Evolutionary conservation across 2,888 invertebrate genomes (phyloP), one percentile per base, ranked within the genome.

Genomic region (Agrypnus murinus): DNA sequence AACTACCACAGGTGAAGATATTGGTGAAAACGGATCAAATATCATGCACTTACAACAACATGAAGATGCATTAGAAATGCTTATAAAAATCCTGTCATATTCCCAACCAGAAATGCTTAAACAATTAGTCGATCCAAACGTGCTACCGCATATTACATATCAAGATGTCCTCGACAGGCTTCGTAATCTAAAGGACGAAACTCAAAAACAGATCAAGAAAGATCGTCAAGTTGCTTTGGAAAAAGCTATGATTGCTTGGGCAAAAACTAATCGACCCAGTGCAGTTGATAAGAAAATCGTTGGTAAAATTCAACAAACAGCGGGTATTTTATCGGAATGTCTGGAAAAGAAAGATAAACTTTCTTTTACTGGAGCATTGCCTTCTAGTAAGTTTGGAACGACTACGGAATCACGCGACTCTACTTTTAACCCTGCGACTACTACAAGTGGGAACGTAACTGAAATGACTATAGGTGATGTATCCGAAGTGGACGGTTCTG

Each of bases 221-320:
- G 43, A 48, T 34, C 32, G 40, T 8, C 38, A 57, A 32, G 36
- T 15, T 12, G 7, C 36, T 36, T 62, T 83, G 46, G 81, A 81
- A 68, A 63, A 79, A 17, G 72, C 77, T 12, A 74, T 83, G 74
- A 72, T 78, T 5, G 77, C 79, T 6, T 83, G 83, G 83, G 81
- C 81, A 0, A 69, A 69, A 43, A 71, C 69, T 31, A 80, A 79
- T 59, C 78, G 79, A 8, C 81, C 81, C 1, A 78, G 81, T 1
- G 70, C 78, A 19, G 77, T 82, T 0, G 75, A 81, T 64, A 75
- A 78, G 8, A 67, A 73, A 14, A 59, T 81, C 5, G 57, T 78
- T n/a, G 72, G 77, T 8, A 80, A 80, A 67, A 82, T 83, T 17
- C 78, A 79, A 17, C 75, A 79, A 64, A 77, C 77, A n/a, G 77